A percentile compares a stretch with the other conserved stretches of the same genome.
These are phyloP conservation scores for Dasypus novemcinctus DNA, from an alignment of 2,113 vertebrate species.

Conservation along the genomic window DNA sequence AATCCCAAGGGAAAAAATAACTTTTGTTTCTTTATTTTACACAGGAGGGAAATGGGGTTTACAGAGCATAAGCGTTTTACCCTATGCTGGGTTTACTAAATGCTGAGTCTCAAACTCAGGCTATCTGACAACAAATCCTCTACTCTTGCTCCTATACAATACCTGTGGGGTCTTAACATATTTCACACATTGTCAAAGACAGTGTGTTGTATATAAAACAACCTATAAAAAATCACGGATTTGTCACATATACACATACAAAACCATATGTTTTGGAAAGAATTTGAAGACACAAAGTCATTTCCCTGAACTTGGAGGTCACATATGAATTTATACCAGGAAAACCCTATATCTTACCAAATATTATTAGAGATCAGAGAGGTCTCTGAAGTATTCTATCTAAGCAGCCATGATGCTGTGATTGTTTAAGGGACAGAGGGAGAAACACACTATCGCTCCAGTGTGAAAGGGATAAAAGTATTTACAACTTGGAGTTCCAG, in stretches of 20 bases:
- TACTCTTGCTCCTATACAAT: neutral
- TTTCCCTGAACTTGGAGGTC: slow-evolving; percentile 2
- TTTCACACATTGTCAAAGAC: slow-evolving; percentile 1
- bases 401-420: neutral
- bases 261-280: neutral
- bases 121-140: neutral
- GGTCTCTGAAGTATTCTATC: neutral
- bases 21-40: slow-evolving; percentile 9
- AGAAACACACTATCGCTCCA: neutral
- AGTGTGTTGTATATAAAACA: neutral
- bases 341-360: neutral
- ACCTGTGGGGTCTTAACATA: neutral
- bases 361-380: neutral
- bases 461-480: neutral
- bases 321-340: neutral
- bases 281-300: neutral
- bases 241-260: neutral
- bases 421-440: neutral
- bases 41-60: neutral
- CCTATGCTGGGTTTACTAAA: neutral
- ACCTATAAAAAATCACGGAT: neutral
- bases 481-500: neutral
- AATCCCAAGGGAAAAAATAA: neutral
- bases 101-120: neutral
- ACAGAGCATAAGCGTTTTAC: neutral